A percentile compares a stretch with the other conserved stretches of the same genome.
Conservation (phyloP, 2,888 invertebrate species). For the Drosophila mayaguana region DNA sequence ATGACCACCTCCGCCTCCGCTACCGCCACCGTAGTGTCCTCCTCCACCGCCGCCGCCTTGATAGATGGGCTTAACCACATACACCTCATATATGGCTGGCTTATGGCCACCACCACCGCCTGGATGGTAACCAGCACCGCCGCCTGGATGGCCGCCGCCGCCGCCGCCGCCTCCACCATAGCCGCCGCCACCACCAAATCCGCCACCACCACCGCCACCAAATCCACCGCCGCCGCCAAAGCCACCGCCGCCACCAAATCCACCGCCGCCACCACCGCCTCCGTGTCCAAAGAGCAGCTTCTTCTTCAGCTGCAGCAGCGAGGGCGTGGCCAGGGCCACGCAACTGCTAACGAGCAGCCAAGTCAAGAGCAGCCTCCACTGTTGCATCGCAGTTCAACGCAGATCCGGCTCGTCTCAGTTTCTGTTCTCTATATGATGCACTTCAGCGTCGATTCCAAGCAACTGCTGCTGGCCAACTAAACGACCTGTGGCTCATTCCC, state of each 20-base stretch:
- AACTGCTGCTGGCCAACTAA: slow-evolving; percentile 49
- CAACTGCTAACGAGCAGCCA: slow-evolving; percentile 54
- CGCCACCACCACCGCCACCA: slow-evolving; percentile 38
- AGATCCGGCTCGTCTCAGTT: slow-evolving; percentile 24
- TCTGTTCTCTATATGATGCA: background rate
- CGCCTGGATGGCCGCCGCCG: slow-evolving; percentile 25
- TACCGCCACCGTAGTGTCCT: slow-evolving; percentile 24
- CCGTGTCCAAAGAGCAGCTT: slow-evolving; percentile 59
- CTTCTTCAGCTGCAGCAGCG: slow-evolving; percentile 58
- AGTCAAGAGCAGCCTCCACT: slow-evolving; percentile 28
- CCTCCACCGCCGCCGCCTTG: slow-evolving; percentile 23
- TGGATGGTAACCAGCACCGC: background rate
- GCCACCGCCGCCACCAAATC: slow-evolving; percentile 6
- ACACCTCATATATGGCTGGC: no score
- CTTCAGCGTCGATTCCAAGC: background rate
- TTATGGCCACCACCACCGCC: slow-evolving; percentile 14
- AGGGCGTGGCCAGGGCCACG: slow-evolving; percentile 52
- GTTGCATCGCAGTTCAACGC: slow-evolving; percentile 31
- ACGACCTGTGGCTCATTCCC: slow-evolving; percentile 21
- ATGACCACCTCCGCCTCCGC: slow-evolving; percentile 17
- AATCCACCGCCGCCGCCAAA: slow-evolving; percentile 18
- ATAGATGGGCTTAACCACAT: no score
- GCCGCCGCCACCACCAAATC: background rate
- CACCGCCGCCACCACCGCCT: slow-evolving; percentile 36
- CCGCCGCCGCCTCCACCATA: slow-evolving; percentile 11